Conservation (phyloP, 2,888 invertebrate species). For the Dorcus parallelipipedus region DNA sequence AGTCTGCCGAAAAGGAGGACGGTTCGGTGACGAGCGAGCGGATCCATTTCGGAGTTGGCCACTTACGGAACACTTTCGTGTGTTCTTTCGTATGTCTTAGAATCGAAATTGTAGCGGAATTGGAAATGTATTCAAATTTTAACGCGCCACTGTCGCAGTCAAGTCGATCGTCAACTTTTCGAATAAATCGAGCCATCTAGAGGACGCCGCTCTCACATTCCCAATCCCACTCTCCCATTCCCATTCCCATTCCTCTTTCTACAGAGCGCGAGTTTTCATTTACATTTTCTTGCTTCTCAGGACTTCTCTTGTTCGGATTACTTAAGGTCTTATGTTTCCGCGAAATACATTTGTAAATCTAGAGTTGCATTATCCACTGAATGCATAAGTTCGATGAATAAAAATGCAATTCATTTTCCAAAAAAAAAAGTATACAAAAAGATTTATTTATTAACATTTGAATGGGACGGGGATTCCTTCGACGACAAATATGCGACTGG, state of each 20-base stretch:
- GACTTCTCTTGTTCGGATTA: background rate
- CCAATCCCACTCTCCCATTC: no score
- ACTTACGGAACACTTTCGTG: constrained; percentile 28
- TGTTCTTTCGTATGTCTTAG: background rate
- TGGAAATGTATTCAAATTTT: constrained; percentile 5
- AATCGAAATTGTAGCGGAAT: background rate
- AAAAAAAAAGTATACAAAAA: no score
- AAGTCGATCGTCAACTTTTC: constrained; percentile 22
- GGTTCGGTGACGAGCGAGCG: constrained; percentile 14
- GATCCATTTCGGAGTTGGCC: constrained; percentile 49
- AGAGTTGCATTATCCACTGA: background rate
- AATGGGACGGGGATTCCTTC: no score
- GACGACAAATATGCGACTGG: no score
- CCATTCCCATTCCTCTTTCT: no score
- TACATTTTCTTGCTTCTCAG: background rate
- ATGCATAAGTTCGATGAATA: background rate
- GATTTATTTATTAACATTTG: no score
- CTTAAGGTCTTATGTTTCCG: background rate
- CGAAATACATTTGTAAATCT: background rate
- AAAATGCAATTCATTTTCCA: no score
- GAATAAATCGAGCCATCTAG: constrained; percentile 19
- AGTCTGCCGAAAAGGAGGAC: constrained; percentile 42
- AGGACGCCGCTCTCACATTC: background rate
- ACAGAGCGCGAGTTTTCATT: background rate
- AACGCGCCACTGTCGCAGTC: constrained; percentile 23